A percentile compares a stretch with the other conserved stretches of the same genome.
phyloP scores from a whole-genome alignment of 2,888 invertebrate species.

The Drosophila meridiana region DNA sequence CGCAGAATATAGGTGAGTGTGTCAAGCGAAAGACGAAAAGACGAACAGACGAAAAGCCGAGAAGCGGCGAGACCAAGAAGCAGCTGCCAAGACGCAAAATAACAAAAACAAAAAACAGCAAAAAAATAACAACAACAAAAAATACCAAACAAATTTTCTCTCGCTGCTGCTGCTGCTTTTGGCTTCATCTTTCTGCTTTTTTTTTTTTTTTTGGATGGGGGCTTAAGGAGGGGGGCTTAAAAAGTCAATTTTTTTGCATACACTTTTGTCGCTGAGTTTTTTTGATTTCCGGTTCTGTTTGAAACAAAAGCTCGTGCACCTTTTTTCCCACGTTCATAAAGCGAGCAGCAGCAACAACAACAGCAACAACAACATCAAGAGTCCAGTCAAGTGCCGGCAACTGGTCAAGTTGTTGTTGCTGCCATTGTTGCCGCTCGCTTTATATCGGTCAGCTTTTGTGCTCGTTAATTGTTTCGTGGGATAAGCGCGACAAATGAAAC shows the following conservation, averaged over 20 bases:
- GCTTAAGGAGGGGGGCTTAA: conserved; percentile 12
- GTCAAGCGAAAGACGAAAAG: conserved; percentile 64
- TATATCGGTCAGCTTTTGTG: conserved; percentile 64
- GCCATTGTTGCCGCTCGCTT: conserved; percentile 21
- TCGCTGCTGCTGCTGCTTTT: conserved; percentile 22
- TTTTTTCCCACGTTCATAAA: conserved; percentile 78
- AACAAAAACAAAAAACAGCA: conserved; percentile 13
- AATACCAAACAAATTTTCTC: conserved; percentile 69
- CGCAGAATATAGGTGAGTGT: conserved; percentile 84
- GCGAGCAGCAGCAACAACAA: conserved; percentile 27
- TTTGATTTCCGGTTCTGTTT: conserved; percentile 67
- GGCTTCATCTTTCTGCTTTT: conserved; percentile 21
- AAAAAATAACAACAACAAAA: conserved; percentile 17
- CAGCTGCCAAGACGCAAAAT: conserved; percentile 23
- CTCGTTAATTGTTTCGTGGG: conserved; percentile 70
- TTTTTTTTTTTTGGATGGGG: conserved; percentile 12
- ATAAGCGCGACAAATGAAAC: conserved; percentile 58
- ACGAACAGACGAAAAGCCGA: conserved; percentile 18
- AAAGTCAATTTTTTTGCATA: conserved; percentile 61
- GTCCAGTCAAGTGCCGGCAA: conserved; percentile 65
- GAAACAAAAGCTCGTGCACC: conserved; percentile 61
- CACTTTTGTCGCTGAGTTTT: conserved; percentile 50
- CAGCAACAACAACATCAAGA: conserved; percentile 26
- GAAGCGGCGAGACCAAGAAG: conserved; percentile 3
- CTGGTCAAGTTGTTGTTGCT: conserved; percentile 47